Evolutionary conservation across 2,797 vertebrate genomes (phyloP).

Genomic region (Microctenopoma stevenorrisi): DNA sequence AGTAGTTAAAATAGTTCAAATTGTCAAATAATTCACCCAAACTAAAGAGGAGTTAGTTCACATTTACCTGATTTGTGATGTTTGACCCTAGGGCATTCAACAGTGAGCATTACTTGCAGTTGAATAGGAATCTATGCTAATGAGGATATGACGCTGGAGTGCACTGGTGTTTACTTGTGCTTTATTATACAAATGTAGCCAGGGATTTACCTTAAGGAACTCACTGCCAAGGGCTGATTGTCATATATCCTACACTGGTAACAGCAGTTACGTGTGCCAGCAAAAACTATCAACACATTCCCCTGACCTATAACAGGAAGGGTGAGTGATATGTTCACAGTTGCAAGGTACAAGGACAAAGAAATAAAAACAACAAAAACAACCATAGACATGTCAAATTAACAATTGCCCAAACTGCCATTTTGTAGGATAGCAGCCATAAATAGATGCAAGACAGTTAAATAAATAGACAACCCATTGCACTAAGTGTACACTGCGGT

Average conservation of each 20-base stretch:
- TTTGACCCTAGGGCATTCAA: constrained; percentile 6
- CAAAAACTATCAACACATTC: constrained; percentile 21
- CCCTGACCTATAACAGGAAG: constrained; percentile 8
- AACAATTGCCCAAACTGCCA: constrained; percentile 80
- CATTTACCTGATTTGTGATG: constrained; percentile 13
- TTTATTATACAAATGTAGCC: constrained; percentile 44
- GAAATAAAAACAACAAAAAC: constrained; percentile 1
- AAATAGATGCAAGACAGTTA: constrained; percentile 69
- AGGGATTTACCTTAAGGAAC: constrained; percentile 43
- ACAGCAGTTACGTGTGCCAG: constrained; percentile 45
- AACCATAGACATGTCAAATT: constrained; percentile 46
- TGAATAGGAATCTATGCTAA: constrained; percentile 21
- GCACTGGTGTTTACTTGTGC: constrained; percentile 38
- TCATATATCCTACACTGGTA: constrained; percentile 35
- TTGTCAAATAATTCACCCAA: constrained; percentile 6
- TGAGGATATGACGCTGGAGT: constrained; percentile 17
- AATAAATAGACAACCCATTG: constrained; percentile 63
- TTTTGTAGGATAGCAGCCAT: constrained; percentile 88
- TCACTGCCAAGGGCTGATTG: constrained; percentile 72
- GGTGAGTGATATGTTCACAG: constrained; percentile 60
- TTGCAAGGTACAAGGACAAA: constrained; percentile 27
- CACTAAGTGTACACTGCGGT: constrained; percentile 67
- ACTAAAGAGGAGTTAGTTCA: constrained; percentile 8
- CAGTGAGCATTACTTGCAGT: constrained; percentile 1
- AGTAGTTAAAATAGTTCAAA: not conserved